phyloP scores from a whole-genome alignment of 2,888 invertebrate species.

The Galerucella nymphaeae region DNA sequence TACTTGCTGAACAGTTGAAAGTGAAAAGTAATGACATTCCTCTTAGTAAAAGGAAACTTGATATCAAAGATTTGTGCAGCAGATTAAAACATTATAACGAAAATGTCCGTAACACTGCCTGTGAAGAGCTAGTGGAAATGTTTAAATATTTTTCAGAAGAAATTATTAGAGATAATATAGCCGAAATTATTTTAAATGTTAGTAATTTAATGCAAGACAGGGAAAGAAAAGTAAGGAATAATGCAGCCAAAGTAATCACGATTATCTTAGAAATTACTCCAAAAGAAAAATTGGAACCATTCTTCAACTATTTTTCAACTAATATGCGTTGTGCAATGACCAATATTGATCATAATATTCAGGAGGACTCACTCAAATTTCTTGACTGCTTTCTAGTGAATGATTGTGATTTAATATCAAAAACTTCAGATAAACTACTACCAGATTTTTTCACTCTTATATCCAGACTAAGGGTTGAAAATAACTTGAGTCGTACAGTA shows the following conservation, averaged over 20 bases:
- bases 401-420: conserved; percentile 74
- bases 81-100: conserved; percentile 82
- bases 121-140: conserved; percentile 72
- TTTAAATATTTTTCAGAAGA: conserved; percentile 65
- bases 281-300: conserved; percentile 73
- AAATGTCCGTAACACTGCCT: conserved; percentile 74
- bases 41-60: conserved; percentile 76
- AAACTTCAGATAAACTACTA: conserved; percentile 77
- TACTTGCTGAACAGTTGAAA: conserved; percentile 81
- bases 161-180: conserved; percentile 66
- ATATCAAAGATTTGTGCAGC: conserved; percentile 75
- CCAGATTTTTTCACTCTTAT: conserved; percentile 87
- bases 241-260: conserved; percentile 70
- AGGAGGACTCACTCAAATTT: conserved; percentile 84
- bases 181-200: conserved; percentile 75
- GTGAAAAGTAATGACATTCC: conserved; percentile 67
- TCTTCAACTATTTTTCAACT: conserved; percentile 80
- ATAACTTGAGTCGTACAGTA: conserved; percentile 75
- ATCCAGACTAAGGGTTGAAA: conserved; percentile 76
- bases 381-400: conserved; percentile 80
- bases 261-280: conserved; percentile 64
- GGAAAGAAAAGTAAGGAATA: conserved; percentile 72
- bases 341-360: conserved; percentile 82
- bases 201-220: conserved; percentile 78
- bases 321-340: conserved; percentile 92